These are phyloP conservation scores for Globia sparganii DNA, from an alignment of 2,888 invertebrate species.

Conservation along the genomic window DNA sequence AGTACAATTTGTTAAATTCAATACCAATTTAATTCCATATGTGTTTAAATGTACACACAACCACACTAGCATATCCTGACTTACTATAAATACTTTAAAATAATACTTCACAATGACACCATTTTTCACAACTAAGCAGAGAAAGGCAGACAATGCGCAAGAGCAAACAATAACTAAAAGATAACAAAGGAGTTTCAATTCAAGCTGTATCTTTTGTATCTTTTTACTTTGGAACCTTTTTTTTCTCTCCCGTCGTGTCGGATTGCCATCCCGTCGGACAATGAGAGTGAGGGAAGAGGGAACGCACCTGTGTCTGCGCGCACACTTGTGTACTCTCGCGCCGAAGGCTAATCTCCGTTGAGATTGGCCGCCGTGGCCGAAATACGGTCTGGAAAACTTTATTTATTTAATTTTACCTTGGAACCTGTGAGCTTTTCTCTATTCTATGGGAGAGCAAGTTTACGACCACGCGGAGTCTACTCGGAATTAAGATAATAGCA, in stretches of 20 bases:
- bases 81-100: slow-evolving; percentile 8
- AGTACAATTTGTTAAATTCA: too few species aligned
- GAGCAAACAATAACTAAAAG: slow-evolving; percentile 34
- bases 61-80: not conserved
- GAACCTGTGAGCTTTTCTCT: slow-evolving; percentile 46
- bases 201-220: slow-evolving; percentile 31
- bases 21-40: too few species aligned
- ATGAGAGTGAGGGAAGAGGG: too few species aligned
- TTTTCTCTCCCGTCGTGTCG: too few species aligned
- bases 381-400: too few species aligned
- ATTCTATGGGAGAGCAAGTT: slow-evolving; percentile 74
- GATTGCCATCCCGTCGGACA: too few species aligned
- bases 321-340: too few species aligned
- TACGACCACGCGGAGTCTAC: slow-evolving; percentile 76
- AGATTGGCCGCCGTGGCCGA: too few species aligned
- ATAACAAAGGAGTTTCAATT: slow-evolving; percentile 37
- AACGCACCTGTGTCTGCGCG: too few species aligned
- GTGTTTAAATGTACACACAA: not conserved
- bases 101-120: not conserved
- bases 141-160: slow-evolving; percentile 22
- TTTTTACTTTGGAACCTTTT: slow-evolving; percentile 20
- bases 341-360: too few species aligned
- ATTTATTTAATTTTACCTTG: slow-evolving; percentile 18
- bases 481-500: slow-evolving; percentile 75
- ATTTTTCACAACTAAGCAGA: slow-evolving; percentile 30